phyloP scores from a whole-genome alignment of 35 echinoderm and acorn worm species.

The Stichopus chloronotus region DNA sequence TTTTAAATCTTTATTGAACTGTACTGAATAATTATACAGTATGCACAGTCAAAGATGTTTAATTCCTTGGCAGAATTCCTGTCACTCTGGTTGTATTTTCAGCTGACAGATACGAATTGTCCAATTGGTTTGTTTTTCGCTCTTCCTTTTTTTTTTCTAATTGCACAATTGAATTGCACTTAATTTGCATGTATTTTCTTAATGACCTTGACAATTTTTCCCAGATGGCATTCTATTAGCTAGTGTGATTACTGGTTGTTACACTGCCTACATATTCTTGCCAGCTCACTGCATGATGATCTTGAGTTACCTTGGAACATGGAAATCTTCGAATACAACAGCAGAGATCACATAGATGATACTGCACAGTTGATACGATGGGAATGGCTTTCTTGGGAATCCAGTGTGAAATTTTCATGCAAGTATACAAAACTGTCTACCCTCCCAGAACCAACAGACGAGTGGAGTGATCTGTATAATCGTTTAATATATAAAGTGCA shows the following conservation, averaged over 20 bases:
- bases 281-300: constrained; percentile 51
- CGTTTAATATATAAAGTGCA: too few species aligned
- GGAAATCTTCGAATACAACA: constrained; percentile 25
- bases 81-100: too few species aligned
- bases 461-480: neutral
- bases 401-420: neutral
- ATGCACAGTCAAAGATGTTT: too few species aligned
- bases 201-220: neutral
- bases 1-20: too few species aligned
- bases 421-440: neutral
- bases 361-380: neutral
- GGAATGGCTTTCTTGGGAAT: neutral
- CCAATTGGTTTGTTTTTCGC: too few species aligned
- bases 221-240: constrained; percentile 16
- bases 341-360: constrained; percentile 25
- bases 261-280: constrained; percentile 45
- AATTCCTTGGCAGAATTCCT: too few species aligned
- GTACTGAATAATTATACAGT: too few species aligned
- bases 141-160: too few species aligned
- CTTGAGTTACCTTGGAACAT: constrained; percentile 24
- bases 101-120: too few species aligned
- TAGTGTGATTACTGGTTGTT: constrained; percentile 43
- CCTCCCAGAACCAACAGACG: too few species aligned
- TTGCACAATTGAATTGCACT: too few species aligned
- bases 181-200: too few species aligned